A percentile compares a stretch with the other conserved stretches of the same genome.
These are phyloP conservation scores for Listronotus oregonensis DNA, from an alignment of 1,140 invertebrate genomes.

Conservation along the genomic window DNA sequence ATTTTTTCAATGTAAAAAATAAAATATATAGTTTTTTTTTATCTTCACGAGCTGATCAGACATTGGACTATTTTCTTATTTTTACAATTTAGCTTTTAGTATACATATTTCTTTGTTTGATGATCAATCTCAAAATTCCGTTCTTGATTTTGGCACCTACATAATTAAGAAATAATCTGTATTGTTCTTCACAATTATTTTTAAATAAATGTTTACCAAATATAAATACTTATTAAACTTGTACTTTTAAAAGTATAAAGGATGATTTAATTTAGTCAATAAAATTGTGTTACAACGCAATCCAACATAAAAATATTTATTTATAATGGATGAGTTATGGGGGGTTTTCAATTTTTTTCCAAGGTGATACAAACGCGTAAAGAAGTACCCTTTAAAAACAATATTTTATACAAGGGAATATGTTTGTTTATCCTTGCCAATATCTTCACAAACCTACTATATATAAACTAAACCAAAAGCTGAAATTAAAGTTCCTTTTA, in stretches of 20 bases:
- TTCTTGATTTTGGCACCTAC: not conserved
- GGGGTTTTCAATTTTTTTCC: constrained; percentile 17
- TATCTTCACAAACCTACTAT: too few species aligned
- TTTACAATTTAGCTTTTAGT: too few species aligned
- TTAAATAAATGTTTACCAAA: constrained; percentile 2
- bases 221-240: constrained; percentile 11
- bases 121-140: not conserved
- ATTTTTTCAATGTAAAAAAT: too few species aligned
- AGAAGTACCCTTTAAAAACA: too few species aligned
- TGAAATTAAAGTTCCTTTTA: too few species aligned
- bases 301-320: constrained; percentile 21
- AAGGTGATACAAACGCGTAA: constrained; percentile 14
- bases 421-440: too few species aligned
- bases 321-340: constrained; percentile 28
- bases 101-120: too few species aligned
- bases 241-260: constrained; percentile 14
- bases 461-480: too few species aligned
- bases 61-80: too few species aligned
- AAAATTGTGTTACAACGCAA: constrained; percentile 9
- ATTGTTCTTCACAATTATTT: constrained; percentile 8
- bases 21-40: too few species aligned
- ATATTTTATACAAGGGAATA: too few species aligned
- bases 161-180: constrained; percentile 3
- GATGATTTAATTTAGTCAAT: constrained; percentile 18
- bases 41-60: too few species aligned